A percentile compares a stretch with the other conserved stretches of the same genome.
These are phyloP conservation scores for Geodia barretti DNA, from an alignment of 37 sponge, comb jelly and placozoan genomes.

Conservation along the genomic window DNA sequence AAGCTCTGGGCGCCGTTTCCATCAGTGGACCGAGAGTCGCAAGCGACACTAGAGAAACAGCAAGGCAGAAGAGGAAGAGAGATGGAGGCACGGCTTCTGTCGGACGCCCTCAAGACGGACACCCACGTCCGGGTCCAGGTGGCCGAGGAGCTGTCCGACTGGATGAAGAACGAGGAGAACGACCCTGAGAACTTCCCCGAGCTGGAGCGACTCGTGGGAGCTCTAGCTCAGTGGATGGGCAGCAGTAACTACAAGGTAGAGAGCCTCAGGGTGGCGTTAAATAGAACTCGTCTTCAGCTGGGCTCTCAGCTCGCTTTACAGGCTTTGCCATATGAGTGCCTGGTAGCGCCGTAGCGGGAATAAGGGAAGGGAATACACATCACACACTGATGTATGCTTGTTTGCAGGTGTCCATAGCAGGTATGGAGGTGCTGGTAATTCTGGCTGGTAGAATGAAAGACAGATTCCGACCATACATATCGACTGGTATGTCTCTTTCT, in stretches of 20 bases:
- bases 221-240: slow-evolving; percentile 60
- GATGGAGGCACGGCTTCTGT: slow-evolving; percentile 61
- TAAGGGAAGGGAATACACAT: not conserved
- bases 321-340: too few species aligned
- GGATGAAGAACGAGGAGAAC: slow-evolving; percentile 37
- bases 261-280: too few species aligned
- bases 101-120: slow-evolving; percentile 58
- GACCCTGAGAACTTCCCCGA: slow-evolving; percentile 47
- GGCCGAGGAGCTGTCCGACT: slow-evolving; percentile 51
- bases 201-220: slow-evolving; percentile 46
- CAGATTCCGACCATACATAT: slow-evolving; percentile 37
- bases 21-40: not conserved
- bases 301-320: too few species aligned
- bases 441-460: slow-evolving; percentile 29
- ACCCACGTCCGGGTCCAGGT: slow-evolving; percentile 59
- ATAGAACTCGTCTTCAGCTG: too few species aligned
- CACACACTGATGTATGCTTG: not conserved
- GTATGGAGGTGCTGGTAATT: slow-evolving; percentile 54
- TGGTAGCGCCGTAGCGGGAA: not conserved
- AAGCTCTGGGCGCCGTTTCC: not conserved
- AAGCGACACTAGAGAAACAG: too few species aligned
- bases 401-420: slow-evolving; percentile 43
- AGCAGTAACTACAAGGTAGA: slow-evolving; percentile 70
- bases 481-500: not conserved
- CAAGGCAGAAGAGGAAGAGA: not conserved